These are phyloP conservation scores for Hiodon tergisus DNA, from an alignment of 2,113 vertebrate genomes.

Conservation along the genomic window DNA sequence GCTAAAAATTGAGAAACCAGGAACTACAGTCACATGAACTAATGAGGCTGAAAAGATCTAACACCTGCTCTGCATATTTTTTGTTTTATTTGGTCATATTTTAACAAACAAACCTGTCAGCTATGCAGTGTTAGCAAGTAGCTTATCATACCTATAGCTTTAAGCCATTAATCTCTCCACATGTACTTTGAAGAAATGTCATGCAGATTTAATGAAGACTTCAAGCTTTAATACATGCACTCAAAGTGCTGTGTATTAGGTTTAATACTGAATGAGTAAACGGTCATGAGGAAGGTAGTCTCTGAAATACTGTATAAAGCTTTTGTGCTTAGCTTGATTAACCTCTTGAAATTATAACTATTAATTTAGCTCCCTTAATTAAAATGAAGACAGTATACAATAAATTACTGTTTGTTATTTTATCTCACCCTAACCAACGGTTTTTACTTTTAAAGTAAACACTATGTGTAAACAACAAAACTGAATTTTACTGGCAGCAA, in stretches of 20 bases:
- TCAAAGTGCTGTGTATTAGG: background rate
- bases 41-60: slow-evolving; percentile 35
- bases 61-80: slow-evolving; percentile 24
- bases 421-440: no score
- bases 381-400: no score
- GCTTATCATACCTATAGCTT: background rate
- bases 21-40: slow-evolving; percentile 24
- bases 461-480: no score
- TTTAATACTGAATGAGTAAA: slow-evolving; percentile 7
- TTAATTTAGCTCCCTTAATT: slow-evolving; percentile 1
- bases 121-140: slow-evolving; percentile 10
- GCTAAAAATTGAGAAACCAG: slow-evolving; percentile 30
- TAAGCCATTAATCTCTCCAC: background rate
- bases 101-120: slow-evolving; percentile 23
- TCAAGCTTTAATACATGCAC: slow-evolving; percentile 1
- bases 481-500: no score
- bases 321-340: slow-evolving; percentile 2
- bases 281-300: slow-evolving; percentile 5
- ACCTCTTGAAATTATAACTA: slow-evolving; percentile 3
- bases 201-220: background rate
- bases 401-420: no score
- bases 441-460: no score
- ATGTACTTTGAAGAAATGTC: background rate
- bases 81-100: slow-evolving; percentile 3
- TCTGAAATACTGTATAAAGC: slow-evolving; percentile 16